Evolutionary conservation across 2,888 invertebrate species (phyloP), one percentile per base, ranked within the genome.

Genomic region (Brachypalpus laphriformis): DNA sequence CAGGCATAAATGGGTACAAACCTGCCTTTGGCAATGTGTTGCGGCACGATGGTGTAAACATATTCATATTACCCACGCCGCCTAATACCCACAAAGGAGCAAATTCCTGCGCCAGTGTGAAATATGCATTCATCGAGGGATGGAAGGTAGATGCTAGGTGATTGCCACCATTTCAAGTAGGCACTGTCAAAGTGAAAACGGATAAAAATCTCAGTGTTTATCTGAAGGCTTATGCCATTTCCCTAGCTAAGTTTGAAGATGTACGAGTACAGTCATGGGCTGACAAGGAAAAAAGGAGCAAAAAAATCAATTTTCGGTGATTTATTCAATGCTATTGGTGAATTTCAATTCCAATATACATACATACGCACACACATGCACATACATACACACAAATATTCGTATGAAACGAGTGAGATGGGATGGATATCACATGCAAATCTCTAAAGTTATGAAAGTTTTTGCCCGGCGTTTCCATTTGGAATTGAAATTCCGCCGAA

Each of bases 241-340:
- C 18, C 40, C n/a, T 54, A 6, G 16, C 25, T 40, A 9, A 37
- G 22, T 18, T 16, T 11, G 34, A 18, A 28, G 28, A 9, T 6
- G 11, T 1, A 5, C 3, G 25, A 4, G 11, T 18, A 31, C 31
- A 7, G 45, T 7, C 22, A 7, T 9, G 11, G n/a, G n/a, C 31
- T 20, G 5, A 11, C 18, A 20, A 34, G 28, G 22, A 42, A 28
- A 8, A 14, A 25, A 14, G 49, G 22, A 18, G 47, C 25, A 45
- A 40, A 47, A 74, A 56, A 56, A 63, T 78, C 72, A 65, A 72
- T 70, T 75, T 74, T 65, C 63, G 22, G 47, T 83, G 83, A 83
- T 83, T 75, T 83, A 80, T 83, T 80, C 70, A 70, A 83, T 74
- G 59, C 78, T 68, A 54, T 49, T 65, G 45, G 63, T 68, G 78